Conservation (phyloP, 2,888 invertebrate genomes). For the Mantis religiosa region DNA sequence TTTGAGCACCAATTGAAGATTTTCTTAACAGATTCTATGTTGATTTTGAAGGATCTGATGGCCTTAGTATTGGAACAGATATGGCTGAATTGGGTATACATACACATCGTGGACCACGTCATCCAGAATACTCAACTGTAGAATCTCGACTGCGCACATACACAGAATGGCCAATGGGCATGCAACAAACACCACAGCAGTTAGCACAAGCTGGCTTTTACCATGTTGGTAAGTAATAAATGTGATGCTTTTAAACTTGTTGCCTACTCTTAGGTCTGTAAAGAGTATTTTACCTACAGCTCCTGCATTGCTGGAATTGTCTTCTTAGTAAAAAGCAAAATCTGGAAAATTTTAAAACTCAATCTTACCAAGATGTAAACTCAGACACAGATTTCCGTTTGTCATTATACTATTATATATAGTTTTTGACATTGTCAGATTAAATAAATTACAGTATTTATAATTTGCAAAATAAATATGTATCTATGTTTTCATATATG, state of each 20-base stretch:
- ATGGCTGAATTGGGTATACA: conserved; percentile 58
- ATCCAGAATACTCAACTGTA: conserved; percentile 63
- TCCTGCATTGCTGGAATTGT: too few relatives aligned
- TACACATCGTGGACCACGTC: conserved; percentile 57
- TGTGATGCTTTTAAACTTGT: neutral
- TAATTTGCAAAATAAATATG: too few relatives aligned
- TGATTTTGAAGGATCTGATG: neutral
- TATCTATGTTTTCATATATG: too few relatives aligned
- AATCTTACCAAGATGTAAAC: too few relatives aligned
- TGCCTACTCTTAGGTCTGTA: neutral
- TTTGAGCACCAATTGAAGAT: neutral
- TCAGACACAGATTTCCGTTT: too few relatives aligned
- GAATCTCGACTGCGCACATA: conserved; percentile 69
- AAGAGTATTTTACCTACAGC: too few relatives aligned
- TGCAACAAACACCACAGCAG: conserved; percentile 69
- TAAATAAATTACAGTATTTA: too few relatives aligned
- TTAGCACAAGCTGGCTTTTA: conserved; percentile 87
- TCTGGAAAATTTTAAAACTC: too few relatives aligned
- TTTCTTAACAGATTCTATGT: neutral
- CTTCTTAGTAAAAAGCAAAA: too few relatives aligned
- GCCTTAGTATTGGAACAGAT: neutral
- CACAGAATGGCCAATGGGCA: conserved; percentile 67
- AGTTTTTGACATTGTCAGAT: too few relatives aligned
- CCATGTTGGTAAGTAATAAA: conserved; percentile 56
- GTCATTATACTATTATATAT: too few relatives aligned